Percentiles rank a stretch among this genome's conserved stretches.
Conservation (phyloP, 2,888 invertebrate genomes). For the Venusia cambrica region DNA sequence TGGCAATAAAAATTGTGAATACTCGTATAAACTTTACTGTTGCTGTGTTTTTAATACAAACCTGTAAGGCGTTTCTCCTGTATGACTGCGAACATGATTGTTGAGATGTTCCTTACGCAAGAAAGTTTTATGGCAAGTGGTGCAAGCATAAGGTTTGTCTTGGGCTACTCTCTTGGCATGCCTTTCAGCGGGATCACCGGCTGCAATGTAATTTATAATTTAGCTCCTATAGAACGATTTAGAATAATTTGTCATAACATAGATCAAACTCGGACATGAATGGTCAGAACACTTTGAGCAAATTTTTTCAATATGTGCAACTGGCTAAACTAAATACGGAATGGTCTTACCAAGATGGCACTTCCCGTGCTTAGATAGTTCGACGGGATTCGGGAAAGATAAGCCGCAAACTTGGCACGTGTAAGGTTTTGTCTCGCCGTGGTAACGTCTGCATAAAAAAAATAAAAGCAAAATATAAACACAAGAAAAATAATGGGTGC, state of each 20-base stretch:
- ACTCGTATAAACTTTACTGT: too few relatives aligned
- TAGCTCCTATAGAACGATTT: too few relatives aligned
- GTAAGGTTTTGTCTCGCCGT: constrained; percentile 92
- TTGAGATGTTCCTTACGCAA: constrained; percentile 93
- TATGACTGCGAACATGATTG: constrained; percentile 91
- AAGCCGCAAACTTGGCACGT: constrained; percentile 91
- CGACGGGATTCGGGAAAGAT: constrained; percentile 89
- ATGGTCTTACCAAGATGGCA: constrained; percentile 87
- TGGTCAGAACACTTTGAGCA: too few relatives aligned
- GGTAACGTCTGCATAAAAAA: constrained; percentile 83
- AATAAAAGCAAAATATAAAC: constrained; percentile 14
- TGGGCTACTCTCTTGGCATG: constrained; percentile 91
- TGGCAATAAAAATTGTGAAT: too few relatives aligned
- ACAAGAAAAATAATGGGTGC: constrained; percentile 13
- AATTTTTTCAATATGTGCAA: too few relatives aligned
- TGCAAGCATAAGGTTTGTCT: constrained; percentile 92
- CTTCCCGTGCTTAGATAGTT: constrained; percentile 90
- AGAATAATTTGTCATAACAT: too few relatives aligned
- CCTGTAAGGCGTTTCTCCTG: constrained; percentile 91
- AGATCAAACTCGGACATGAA: too few relatives aligned
- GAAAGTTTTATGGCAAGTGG: constrained; percentile 92
- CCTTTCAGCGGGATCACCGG: constrained; percentile 81
- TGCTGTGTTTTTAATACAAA: constrained; percentile 31
- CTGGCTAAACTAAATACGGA: not conserved
- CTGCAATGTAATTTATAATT: constrained; percentile 34